A percentile compares a stretch with the other conserved stretches of the same genome.
phyloP scores from a whole-genome alignment of 92 coral and sea anemone species.

The Parazoanthus atlanticus region DNA sequence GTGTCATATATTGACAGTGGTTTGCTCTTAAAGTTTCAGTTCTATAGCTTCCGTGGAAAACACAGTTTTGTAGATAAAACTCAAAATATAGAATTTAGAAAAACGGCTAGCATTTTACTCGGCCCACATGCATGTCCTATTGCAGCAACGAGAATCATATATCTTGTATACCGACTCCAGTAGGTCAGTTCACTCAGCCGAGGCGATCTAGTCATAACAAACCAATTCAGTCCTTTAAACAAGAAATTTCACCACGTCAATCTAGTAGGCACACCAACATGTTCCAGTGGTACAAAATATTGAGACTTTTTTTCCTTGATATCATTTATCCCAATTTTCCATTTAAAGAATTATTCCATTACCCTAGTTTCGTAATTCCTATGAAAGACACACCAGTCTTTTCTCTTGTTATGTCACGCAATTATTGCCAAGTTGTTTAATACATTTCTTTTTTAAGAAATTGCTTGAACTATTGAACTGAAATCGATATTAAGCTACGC shows the following conservation, averaged over 20 bases:
- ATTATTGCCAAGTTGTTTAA: not conserved
- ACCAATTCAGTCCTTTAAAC: not conserved
- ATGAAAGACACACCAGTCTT: not conserved
- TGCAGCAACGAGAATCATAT: not conserved
- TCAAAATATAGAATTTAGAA: too few species aligned
- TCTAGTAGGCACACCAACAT: not conserved
- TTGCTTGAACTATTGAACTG: not conserved
- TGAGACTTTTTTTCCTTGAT: not conserved
- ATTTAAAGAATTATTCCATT: too few species aligned
- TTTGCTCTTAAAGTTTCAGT: not conserved
- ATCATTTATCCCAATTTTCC: not conserved
- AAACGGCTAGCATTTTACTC: not conserved
- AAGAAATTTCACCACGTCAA: not conserved
- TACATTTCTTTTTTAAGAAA: too few species aligned
- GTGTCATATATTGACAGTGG: not conserved
- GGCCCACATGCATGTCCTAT: not conserved
- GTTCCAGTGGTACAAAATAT: not conserved
- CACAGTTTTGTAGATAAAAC: not conserved
- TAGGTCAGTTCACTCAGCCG: not conserved
- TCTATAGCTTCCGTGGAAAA: not conserved
- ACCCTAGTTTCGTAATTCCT: too few species aligned
- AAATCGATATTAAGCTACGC: too few species aligned
- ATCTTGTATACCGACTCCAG: not conserved
- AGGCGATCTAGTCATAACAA: not conserved
- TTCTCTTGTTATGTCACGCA: not conserved